These are phyloP conservation scores for Rhinopithecus roxellana DNA, from an alignment of 2,113 vertebrate genomes.

Conservation along the genomic window DNA sequence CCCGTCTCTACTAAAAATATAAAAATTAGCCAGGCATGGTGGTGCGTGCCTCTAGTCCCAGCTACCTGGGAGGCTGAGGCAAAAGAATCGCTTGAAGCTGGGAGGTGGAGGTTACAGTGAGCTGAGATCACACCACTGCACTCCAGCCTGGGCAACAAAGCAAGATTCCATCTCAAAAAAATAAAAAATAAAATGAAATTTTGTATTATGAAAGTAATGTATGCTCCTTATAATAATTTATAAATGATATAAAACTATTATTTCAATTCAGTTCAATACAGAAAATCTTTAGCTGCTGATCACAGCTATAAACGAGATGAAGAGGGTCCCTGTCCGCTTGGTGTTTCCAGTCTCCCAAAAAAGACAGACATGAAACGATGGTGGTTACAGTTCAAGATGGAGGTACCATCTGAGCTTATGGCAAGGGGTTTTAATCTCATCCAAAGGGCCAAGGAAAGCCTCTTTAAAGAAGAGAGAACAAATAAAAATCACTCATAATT, in stretches of 20 bases:
- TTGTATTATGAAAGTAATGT: not conserved
- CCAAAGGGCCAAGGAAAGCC: not conserved
- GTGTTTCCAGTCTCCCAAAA: accelerated
- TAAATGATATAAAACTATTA: not conserved
- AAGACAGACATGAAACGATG: not conserved
- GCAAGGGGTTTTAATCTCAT: not conserved
- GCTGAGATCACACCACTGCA: no score
- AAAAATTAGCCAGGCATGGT: no score
- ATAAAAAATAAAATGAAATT: not conserved
- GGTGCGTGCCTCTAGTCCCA: no score
- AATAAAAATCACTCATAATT: not conserved
- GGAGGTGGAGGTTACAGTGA: no score
- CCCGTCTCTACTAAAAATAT: no score
- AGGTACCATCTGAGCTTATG: not conserved
- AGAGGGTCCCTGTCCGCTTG: not conserved
- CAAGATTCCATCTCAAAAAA: no score
- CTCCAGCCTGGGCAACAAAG: no score
- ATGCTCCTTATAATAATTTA: not conserved
- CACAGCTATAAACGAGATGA: not conserved
- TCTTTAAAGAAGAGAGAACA: not conserved
- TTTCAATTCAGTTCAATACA: not conserved
- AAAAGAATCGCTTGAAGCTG: no score
- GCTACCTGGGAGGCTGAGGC: no score
- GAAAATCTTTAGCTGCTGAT: not conserved
- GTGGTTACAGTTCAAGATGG: not conserved